Evolutionary conservation across 1,140 invertebrate genomes (phyloP), one percentile per base, ranked within the genome.

Genomic region (Pseudomyrmex gracilis): DNA sequence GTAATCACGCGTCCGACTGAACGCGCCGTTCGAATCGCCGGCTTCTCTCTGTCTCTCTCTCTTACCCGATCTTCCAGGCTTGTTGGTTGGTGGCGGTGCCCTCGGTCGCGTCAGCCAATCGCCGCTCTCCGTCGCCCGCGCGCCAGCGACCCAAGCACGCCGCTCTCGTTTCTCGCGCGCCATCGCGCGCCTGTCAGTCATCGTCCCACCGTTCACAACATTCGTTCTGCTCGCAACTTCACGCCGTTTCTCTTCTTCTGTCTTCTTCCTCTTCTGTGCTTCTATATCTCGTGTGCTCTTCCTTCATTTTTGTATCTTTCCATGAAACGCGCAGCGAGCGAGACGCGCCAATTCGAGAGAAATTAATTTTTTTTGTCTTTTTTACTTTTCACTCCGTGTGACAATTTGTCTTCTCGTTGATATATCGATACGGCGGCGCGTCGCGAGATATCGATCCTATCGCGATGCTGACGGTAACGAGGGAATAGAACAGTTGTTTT

Each of bases 1-100:
- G 92, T 93, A 92, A 92, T 93, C 93, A 91, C 92, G 91, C 92
- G 91, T 93, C 89, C 93, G 92, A 94, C 93, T 93, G 93, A 93
- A 87, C 87, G 87, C 34, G 85, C 83, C 88, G 86, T 84, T 83
- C 84, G 89, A 78, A 86, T 87, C 87, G 85, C 85, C 73, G 80
- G 87, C 77, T 90, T 90, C 88, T 76, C 80, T 60, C 78, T 51
- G 85, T 84, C 87, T 84, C 89, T 87, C 89, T 90, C 47, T 74
- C 73, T 60, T 89, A 88, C 90, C 91, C 91, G 91, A 34, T 34
- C 34, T 91, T 89, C 49, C 49, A 88, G 92, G 85, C 87, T 90
- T 84, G 34, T 34, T 34, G 34, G 34, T 34, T 34, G 34, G 34
- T 34, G 34, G 82, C 82, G 80, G 82, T 87, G 84, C 83, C 73